These are phyloP conservation scores for Drosophila leontia DNA, from an alignment of 1,140 invertebrate species.

Conservation along the genomic window DNA sequence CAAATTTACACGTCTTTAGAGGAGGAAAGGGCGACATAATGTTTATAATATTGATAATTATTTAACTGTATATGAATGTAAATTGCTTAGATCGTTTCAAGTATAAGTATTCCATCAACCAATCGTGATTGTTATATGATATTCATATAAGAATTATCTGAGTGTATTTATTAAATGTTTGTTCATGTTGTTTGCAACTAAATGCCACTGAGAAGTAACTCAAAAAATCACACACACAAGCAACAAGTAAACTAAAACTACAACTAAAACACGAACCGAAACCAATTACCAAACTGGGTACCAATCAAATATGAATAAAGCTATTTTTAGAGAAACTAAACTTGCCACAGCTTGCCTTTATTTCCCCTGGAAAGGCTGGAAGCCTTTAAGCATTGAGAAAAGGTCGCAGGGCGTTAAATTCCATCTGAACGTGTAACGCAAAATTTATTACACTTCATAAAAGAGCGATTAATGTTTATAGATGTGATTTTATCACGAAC, in stretches of 20 bases:
- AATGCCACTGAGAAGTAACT: constrained; percentile 62
- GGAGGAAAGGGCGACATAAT: constrained; percentile 44
- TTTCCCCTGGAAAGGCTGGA: constrained; percentile 3
- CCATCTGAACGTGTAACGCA: constrained; percentile 53
- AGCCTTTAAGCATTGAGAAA: constrained; percentile 15
- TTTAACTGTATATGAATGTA: constrained; percentile 54
- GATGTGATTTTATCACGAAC: constrained; percentile 82
- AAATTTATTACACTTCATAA: constrained; percentile 83
- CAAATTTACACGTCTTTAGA: constrained; percentile 61
- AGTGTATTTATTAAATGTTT: constrained; percentile 75
- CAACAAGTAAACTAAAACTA: constrained; percentile 29
- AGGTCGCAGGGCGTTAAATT: constrained; percentile 45
- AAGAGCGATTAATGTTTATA: constrained; percentile 83
- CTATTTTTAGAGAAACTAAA: constrained; percentile 81
- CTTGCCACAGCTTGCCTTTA: constrained; percentile 3
- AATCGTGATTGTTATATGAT: constrained; percentile 81
- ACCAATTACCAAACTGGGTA: constrained; percentile 78
- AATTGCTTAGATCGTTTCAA: constrained; percentile 65
- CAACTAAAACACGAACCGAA: constrained; percentile 37
- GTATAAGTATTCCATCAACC: constrained; percentile 49
- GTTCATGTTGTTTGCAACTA: constrained; percentile 77
- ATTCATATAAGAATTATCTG: constrained; percentile 75
- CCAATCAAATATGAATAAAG: constrained; percentile 83
- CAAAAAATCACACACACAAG: constrained; percentile 43
- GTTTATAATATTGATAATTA: constrained; percentile 64